Conservation (phyloP, 1,140 invertebrate genomes). For the Rhagoletis zephyria region DNA sequence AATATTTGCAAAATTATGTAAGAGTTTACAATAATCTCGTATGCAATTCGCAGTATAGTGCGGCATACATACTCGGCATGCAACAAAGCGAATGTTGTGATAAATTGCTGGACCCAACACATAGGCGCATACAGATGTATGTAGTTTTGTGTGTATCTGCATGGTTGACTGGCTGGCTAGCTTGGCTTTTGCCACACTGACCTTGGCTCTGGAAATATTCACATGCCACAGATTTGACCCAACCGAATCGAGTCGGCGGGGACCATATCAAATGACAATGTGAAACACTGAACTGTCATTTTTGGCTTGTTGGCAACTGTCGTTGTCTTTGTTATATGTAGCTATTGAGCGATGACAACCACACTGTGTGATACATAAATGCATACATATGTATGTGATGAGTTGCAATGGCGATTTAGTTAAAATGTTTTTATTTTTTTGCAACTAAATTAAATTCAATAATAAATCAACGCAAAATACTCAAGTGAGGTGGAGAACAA, state of each 20-base stretch:
- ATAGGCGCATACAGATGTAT: neutral
- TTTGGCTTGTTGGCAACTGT: neutral
- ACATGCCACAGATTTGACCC: constrained; percentile 31
- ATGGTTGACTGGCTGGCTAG: neutral
- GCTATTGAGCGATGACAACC: neutral
- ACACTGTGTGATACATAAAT: neutral
- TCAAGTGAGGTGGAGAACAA: too few species aligned
- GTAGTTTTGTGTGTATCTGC: neutral
- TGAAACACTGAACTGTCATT: constrained; percentile 22
- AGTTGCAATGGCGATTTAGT: neutral
- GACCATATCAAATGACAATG: constrained; percentile 43
- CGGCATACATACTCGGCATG: neutral
- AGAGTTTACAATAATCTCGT: too few species aligned
- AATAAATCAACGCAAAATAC: too few species aligned
- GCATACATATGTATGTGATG: too few species aligned
- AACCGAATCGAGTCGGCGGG: constrained; percentile 23
- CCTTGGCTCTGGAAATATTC: constrained; percentile 41
- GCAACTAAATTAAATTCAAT: constrained; percentile 8
- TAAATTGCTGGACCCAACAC: neutral
- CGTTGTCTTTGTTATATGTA: neutral
- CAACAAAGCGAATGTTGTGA: neutral
- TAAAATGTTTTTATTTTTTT: neutral
- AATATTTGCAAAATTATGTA: too few species aligned
- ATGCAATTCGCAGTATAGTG: too few species aligned
- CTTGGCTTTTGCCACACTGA: constrained; percentile 18